Conservation (phyloP, 1,140 invertebrate genomes). For the Meloidogyne floridensis region DNA sequence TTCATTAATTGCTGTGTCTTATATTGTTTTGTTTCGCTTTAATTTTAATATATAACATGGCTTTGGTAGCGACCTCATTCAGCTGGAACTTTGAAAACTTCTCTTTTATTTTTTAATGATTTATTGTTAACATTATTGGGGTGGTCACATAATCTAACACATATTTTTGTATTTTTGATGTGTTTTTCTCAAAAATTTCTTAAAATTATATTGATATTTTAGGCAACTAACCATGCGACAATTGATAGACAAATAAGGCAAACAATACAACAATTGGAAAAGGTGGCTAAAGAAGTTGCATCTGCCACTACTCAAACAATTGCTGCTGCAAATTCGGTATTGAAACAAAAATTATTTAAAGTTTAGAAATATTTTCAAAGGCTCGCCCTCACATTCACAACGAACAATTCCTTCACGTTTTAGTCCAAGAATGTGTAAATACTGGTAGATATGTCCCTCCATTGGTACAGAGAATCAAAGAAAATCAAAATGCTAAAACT, state of each 20-base stretch:
- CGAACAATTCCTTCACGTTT: constrained; percentile 72
- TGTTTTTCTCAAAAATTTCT: neutral
- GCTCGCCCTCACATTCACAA: constrained; percentile 22
- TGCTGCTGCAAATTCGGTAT: constrained; percentile 63
- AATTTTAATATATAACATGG: neutral
- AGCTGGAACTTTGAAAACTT: neutral
- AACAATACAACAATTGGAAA: constrained; percentile 77
- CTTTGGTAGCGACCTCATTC: neutral
- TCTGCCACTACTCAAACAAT: constrained; percentile 85
- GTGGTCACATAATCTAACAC: neutral
- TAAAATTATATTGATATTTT: neutral
- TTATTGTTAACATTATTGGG: neutral
- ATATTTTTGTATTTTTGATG: constrained; percentile 14
- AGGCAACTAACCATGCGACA: constrained; percentile 79
- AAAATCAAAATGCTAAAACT: constrained; percentile 75
- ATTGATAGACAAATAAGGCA: constrained; percentile 79
- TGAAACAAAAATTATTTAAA: neutral
- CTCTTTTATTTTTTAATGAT: neutral
- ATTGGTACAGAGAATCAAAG: constrained; percentile 57
- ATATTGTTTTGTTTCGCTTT: neutral
- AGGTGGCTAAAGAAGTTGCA: constrained; percentile 82
- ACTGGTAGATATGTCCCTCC: constrained; percentile 80
- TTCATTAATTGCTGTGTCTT: neutral
- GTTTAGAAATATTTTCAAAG: neutral
- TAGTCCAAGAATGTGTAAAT: constrained; percentile 76